Base-by-base conservation (phyloP, 2,888 invertebrate genomes). In the Pollenia labialis region DNA sequence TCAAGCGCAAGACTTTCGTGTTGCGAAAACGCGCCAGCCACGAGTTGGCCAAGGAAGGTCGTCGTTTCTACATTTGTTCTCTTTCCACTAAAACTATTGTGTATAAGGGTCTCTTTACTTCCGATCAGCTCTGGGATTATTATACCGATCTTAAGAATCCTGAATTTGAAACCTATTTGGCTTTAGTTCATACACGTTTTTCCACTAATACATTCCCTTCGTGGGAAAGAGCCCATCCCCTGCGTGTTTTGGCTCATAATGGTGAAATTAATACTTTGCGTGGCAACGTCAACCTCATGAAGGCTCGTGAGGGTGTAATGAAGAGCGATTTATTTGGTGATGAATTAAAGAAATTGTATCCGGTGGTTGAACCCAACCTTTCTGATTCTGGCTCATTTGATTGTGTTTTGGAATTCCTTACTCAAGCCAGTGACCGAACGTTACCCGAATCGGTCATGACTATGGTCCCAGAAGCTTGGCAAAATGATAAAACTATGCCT, bases 201-300 rank as follows among this genome's bases (percentile, higher is more conserved):
- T 99, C 99, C 14, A 99, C 99, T 88, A 99, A 99, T 94, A 99
- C 99, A 42, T 99, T 99, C 93, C 99, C 99, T 68, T 98, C 98
- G 92, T 99, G 99, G 99, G 99, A 99, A 94, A 95, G 99, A 90
- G 99, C 99, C 18, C 99, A 99, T 94, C 99, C 99, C 14, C 95
- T 99, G 91, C 96, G 99, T 80, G 92, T 93, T 23, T 94, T 99
- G 90, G 99, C 99, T 87, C 99, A 99, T 94, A 99, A 99, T 94
- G 99, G 99, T 88, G 99, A 99, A 95, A 99, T 99, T 93, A 99
- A 99, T 94, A 99, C 99, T 14, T 95, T 99, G 89, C 96, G 99
- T 88, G 99, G 99, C 90, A 99, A 99, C 93, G 98, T 99, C 10
- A 99, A 99, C 94, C 95, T 98, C 89, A 99, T 99, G 99, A 97